These are phyloP conservation scores for Phoxinus phoxinus DNA, from an alignment of 2,113 vertebrate species.

Conservation along the genomic window DNA sequence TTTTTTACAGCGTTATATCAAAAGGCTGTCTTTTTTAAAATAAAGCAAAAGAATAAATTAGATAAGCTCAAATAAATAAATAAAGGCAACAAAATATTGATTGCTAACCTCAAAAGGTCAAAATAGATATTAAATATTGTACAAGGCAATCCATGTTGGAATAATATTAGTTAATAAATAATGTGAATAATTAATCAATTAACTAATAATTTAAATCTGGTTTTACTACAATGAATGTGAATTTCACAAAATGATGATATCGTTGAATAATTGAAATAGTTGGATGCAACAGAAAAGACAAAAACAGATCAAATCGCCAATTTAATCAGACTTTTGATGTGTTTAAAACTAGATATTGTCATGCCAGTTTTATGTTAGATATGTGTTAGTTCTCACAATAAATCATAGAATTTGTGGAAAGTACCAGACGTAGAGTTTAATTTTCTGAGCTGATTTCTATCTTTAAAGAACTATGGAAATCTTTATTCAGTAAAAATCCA, in stretches of 20 bases:
- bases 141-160: background rate
- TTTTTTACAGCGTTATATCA: background rate
- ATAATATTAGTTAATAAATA: background rate
- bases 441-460: no score
- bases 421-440: no score
- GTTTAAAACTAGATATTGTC: background rate
- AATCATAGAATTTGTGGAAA: background rate
- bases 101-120: background rate
- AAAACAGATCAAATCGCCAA: background rate
- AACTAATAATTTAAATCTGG: background rate
- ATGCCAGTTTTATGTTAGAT: background rate
- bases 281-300: background rate
- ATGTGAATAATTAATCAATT: background rate
- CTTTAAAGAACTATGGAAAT: no score
- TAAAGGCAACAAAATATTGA: slow-evolving; percentile 12
- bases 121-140: background rate
- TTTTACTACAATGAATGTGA: background rate
- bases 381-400: background rate
- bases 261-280: background rate
- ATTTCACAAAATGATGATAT: background rate
- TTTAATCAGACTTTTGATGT: background rate
- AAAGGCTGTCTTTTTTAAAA: background rate
- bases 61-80: background rate
- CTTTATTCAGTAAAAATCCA: no score
- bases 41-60: slow-evolving; percentile 1